Percentiles rank a stretch among this genome's conserved stretches.
These are phyloP conservation scores for Rhabdomys pumilio DNA, from an alignment of 2,797 vertebrate species.

Conservation along the genomic window DNA sequence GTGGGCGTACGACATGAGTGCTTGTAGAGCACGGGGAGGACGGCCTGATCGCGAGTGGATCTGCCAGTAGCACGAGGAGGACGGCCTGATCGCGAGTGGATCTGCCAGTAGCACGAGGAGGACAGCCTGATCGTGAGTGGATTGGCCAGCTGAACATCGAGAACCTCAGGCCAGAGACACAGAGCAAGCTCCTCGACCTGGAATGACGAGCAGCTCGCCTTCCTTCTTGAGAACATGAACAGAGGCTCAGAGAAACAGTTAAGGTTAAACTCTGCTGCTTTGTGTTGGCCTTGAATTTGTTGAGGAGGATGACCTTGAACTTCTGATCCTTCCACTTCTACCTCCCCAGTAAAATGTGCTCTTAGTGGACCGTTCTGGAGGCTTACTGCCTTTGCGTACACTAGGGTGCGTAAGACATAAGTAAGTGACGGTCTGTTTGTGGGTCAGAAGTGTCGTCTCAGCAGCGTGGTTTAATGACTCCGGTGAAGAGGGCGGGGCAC, in stretches of 20 bases:
- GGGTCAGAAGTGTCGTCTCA: not conserved
- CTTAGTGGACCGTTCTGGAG: not conserved
- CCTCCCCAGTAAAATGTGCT: not conserved
- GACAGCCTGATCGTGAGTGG: not conserved
- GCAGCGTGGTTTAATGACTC: not conserved
- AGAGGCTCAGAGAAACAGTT: not conserved
- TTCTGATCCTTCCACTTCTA: not conserved
- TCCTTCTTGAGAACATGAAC: not conserved
- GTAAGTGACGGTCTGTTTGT: accelerated
- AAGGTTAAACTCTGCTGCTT: not conserved
- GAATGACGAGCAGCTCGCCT: not conserved
- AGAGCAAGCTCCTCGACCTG: not conserved
- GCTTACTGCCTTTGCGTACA: not conserved
- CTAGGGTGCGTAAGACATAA: not conserved
- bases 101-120: not conserved
- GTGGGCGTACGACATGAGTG: conserved; percentile 94
- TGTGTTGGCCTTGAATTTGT: not conserved
- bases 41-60: not conserved
- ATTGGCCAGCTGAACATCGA: not conserved
- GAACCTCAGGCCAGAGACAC: not conserved
- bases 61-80: not conserved
- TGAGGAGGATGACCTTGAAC: not conserved
- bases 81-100: not conserved
- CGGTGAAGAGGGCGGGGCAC: not conserved
- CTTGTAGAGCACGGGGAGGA: conserved; percentile 82